Evolutionary conservation across 2,888 invertebrate genomes (phyloP).

Genomic region (Steinernema scapterisci): DNA sequence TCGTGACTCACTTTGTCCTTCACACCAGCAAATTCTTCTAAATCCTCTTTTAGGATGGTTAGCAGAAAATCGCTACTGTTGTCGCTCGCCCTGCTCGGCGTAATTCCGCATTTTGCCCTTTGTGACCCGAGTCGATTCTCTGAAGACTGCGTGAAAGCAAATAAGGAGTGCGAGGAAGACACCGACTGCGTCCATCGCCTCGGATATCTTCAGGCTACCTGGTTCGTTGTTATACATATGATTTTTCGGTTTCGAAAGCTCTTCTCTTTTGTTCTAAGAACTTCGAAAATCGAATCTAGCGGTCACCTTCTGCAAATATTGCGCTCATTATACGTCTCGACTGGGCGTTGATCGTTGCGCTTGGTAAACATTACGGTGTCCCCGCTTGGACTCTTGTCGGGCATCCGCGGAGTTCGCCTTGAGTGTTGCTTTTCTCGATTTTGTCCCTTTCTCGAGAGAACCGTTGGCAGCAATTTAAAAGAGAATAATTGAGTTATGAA

Average conservation of each 20-base stretch:
- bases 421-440: background rate
- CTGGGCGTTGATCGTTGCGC: slow-evolving; percentile 17
- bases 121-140: slow-evolving; percentile 13
- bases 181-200: slow-evolving; percentile 65
- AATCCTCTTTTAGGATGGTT: background rate
- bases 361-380: slow-evolving; percentile 7
- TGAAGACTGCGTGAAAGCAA: slow-evolving; percentile 56
- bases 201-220: slow-evolving; percentile 65
- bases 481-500: background rate
- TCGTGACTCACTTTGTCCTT: background rate
- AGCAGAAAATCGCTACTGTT: background rate
- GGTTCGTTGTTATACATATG: slow-evolving; percentile 46
- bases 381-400: background rate
- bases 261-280: background rate
- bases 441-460: background rate
- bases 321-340: slow-evolving; percentile 30
- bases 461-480: background rate
- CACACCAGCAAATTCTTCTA: background rate
- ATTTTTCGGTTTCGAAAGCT: background rate
- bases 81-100: background rate
- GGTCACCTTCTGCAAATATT: slow-evolving; percentile 19
- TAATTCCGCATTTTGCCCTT: background rate
- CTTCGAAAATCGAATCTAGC: background rate
- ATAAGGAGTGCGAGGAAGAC: slow-evolving; percentile 62
- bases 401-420: slow-evolving; percentile 15